Evolutionary conservation across 2,113 vertebrate species (phyloP).

Genomic region (Catharus bicknelli): DNA sequence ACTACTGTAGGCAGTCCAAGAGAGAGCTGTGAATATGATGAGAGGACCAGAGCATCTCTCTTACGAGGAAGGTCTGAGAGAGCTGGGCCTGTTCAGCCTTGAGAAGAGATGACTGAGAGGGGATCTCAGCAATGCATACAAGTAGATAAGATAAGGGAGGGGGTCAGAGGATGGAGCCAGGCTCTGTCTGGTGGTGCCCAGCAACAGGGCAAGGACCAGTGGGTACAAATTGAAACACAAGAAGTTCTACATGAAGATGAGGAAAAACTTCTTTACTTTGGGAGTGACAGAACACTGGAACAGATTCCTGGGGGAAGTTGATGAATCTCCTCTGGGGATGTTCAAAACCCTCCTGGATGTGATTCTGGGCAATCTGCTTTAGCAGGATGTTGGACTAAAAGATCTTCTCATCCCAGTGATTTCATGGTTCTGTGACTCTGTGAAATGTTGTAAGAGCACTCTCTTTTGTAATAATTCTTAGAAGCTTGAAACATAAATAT

Average conservation of each 20-base stretch:
- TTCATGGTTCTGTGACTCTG: not conserved
- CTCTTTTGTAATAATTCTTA: not conserved
- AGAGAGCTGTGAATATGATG: not conserved
- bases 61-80: fast-evolving
- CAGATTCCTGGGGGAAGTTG: not conserved
- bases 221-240: not conserved
- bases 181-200: not conserved
- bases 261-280: not conserved
- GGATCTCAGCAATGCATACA: not conserved
- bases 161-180: not conserved
- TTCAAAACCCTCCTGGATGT: not conserved
- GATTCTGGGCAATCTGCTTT: not conserved
- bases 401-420: not conserved
- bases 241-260: not conserved
- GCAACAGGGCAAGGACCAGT: not conserved
- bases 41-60: not conserved
- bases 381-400: not conserved
- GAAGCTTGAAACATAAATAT: not conserved
- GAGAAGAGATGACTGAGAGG: fast-evolving
- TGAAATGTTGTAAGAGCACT: not conserved
- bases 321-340: not conserved
- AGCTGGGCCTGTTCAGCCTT: not conserved
- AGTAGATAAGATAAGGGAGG: not conserved
- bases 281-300: not conserved
- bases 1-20: too few species aligned